phyloP scores from a whole-genome alignment of 1,140 invertebrate genomes.

The Cheumatopsyche charites region DNA sequence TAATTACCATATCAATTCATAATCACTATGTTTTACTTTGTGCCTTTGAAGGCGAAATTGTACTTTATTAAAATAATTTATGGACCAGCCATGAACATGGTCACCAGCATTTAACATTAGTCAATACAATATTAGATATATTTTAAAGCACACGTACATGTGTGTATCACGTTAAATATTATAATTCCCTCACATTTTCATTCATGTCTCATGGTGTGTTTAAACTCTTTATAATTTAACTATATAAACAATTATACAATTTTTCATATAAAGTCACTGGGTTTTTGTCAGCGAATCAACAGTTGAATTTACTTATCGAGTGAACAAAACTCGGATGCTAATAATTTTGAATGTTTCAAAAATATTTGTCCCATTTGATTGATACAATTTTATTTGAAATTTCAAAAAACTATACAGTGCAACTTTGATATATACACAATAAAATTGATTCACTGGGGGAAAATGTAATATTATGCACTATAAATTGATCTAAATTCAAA shows the following conservation, averaged over 20 bases:
- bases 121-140: conserved; percentile 12
- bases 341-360: too few species aligned
- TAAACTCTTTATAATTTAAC: conserved; percentile 24
- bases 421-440: too few species aligned
- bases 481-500: conserved; percentile 10
- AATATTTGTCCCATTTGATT: too few species aligned
- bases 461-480: background rate
- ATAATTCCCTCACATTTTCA: conserved; percentile 1
- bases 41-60: conserved; percentile 25
- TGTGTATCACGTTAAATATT: conserved; percentile 19
- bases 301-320: background rate
- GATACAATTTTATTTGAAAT: too few species aligned
- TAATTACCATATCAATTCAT: conserved; percentile 21
- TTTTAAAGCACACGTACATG: conserved; percentile 21
- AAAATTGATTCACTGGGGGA: too few species aligned
- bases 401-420: too few species aligned
- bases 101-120: conserved; percentile 13
- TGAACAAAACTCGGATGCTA: conserved; percentile 3
- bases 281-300: background rate
- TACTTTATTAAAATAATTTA: conserved; percentile 27
- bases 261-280: conserved; percentile 7
- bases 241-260: conserved; percentile 19
- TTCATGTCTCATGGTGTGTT: conserved; percentile 8
- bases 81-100: conserved; percentile 27
- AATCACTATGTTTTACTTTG: conserved; percentile 25